Percentiles rank a stretch among this genome's conserved stretches.
These are phyloP conservation scores for Mobula hypostoma DNA, from an alignment of 2,113 vertebrate genomes.

Conservation along the genomic window DNA sequence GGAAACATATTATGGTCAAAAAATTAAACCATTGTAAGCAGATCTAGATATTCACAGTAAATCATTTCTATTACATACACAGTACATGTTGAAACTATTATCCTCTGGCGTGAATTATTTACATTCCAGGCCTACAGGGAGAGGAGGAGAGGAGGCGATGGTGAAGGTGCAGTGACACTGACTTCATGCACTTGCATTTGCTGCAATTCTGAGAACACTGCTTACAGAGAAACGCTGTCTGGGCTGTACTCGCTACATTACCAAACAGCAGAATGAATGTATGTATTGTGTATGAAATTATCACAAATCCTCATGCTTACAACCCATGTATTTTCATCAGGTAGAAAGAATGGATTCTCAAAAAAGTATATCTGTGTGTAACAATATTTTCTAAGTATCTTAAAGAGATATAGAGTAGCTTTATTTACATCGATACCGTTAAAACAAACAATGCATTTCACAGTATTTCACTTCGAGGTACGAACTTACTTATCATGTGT, in stretches of 20 bases:
- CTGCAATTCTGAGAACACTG: background rate
- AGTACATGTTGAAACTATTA: slow-evolving; percentile 31
- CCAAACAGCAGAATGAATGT: background rate
- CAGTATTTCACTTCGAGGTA: no score
- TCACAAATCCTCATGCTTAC: background rate
- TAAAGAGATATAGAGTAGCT: background rate
- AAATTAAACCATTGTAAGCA: background rate
- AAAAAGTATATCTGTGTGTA: background rate
- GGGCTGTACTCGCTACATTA: background rate
- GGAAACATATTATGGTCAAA: background rate
- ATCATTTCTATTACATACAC: background rate
- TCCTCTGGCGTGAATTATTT: background rate
- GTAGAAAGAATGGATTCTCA: background rate
- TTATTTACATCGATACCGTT: no score
- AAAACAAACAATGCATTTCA: no score
- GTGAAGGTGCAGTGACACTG: background rate
- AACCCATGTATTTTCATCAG: background rate
- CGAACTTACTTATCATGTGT: no score
- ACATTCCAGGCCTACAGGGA: background rate
- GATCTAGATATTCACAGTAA: slow-evolving; percentile 11
- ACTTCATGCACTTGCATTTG: background rate
- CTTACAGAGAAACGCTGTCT: background rate
- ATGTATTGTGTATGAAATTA: background rate
- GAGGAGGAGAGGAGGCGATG: background rate
- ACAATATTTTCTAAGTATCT: background rate